Percentiles rank a stretch among this genome's conserved stretches.
Conservation (phyloP, 2,888 invertebrate genomes). For the Drosophila quinaria region DNA sequence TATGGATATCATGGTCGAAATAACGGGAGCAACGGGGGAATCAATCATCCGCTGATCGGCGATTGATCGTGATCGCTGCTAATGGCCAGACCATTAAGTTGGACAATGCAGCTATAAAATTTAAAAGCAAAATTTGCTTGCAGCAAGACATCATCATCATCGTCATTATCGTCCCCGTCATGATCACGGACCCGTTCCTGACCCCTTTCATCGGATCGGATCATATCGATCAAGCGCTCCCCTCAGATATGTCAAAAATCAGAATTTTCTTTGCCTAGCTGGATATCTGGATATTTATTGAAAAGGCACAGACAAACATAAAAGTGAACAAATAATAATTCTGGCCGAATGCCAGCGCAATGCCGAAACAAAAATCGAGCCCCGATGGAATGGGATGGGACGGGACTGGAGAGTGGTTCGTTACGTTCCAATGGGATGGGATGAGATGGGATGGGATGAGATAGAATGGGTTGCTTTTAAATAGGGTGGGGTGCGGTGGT, state of each 20-base stretch:
- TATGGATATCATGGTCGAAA: not conserved
- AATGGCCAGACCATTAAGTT: slow-evolving; percentile 75
- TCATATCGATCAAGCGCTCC: slow-evolving; percentile 51
- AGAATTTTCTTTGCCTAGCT: slow-evolving; percentile 47
- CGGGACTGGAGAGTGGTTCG: slow-evolving; percentile 2
- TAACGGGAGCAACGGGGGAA: not conserved
- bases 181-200: slow-evolving; percentile 1
- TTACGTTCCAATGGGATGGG: slow-evolving; percentile 7
- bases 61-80: slow-evolving; percentile 55
- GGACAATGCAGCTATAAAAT: slow-evolving; percentile 76
- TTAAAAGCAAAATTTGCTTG: slow-evolving; percentile 61
- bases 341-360: slow-evolving; percentile 73
- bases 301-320: slow-evolving; percentile 81
- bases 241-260: slow-evolving; percentile 73
- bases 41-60: slow-evolving; percentile 48
- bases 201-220: slow-evolving; percentile 5
- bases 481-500: slow-evolving; percentile 2
- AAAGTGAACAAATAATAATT: slow-evolving; percentile 80
- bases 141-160: slow-evolving; percentile 36
- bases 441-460: not conserved
- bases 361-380: slow-evolving; percentile 56
- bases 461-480: slow-evolving; percentile 4
- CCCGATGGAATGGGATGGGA: slow-evolving; percentile 18
- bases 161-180: slow-evolving; percentile 12
- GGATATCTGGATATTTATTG: slow-evolving; percentile 70